These are phyloP conservation scores for Callyntrura guangdongensis DNA, from an alignment of 2,888 invertebrate species.

Conservation along the genomic window DNA sequence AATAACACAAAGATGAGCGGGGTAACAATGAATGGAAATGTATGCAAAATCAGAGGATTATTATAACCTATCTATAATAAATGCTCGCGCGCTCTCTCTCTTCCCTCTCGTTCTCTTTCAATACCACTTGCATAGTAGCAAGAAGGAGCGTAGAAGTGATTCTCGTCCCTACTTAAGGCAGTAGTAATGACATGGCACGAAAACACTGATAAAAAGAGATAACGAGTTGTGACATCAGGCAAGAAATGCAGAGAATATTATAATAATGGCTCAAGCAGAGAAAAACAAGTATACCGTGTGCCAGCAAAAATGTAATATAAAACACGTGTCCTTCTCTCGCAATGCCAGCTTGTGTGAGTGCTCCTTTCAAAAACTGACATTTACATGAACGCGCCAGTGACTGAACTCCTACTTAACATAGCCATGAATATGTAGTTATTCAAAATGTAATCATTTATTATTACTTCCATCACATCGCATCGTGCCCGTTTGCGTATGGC, in stretches of 20 bases:
- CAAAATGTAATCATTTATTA: conserved; percentile 46
- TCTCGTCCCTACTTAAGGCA: conserved; percentile 30
- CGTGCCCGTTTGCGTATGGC: not conserved
- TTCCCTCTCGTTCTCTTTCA: not conserved
- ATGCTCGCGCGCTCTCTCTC: not conserved
- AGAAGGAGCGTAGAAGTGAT: not conserved
- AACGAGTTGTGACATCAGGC: conserved; percentile 45
- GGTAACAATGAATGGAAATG: conserved; percentile 1
- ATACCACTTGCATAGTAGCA: not conserved
- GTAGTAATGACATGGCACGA: conserved; percentile 53
- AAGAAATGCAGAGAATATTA: conserved; percentile 1
- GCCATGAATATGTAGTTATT: conserved; percentile 41
- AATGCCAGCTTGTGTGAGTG: not conserved
- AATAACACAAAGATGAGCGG: not conserved
- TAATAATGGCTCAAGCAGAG: not conserved
- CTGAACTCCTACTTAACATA: not conserved
- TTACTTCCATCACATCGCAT: conserved; percentile 32
- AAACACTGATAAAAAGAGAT: conserved; percentile 56
- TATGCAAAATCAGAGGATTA: conserved; percentile 56
- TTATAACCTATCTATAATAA: not conserved
- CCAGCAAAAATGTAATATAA: not conserved
- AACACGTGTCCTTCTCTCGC: not conserved
- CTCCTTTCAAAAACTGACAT: conserved; percentile 38
- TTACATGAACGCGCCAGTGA: conserved; percentile 15
- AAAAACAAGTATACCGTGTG: too few relatives aligned